Conservation (phyloP, 2,113 vertebrate species). For the Dryoscopus gambensis region DNA sequence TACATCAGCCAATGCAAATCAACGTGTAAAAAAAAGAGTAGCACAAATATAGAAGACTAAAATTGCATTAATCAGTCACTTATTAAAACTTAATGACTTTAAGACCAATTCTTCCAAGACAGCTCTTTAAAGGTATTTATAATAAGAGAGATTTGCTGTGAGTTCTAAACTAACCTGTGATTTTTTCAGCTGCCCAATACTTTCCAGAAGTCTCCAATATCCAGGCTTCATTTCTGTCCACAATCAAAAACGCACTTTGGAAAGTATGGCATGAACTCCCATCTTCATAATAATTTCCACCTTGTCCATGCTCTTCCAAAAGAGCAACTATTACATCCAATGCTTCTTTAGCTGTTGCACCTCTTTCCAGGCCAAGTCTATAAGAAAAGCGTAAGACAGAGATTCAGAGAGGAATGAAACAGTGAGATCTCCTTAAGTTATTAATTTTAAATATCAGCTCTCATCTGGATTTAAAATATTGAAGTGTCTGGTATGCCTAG, state of each 20-base stretch:
- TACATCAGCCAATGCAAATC: background rate
- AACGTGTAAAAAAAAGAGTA: background rate
- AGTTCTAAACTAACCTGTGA: slow-evolving; percentile 70
- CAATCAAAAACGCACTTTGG: slow-evolving; percentile 76
- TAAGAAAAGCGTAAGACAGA: background rate
- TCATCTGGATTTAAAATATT: background rate
- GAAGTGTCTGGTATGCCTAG: background rate
- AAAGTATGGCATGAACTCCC: slow-evolving; percentile 69
- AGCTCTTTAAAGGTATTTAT: background rate
- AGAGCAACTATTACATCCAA: slow-evolving; percentile 75
- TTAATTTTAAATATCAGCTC: background rate
- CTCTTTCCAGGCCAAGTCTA: slow-evolving; percentile 81
- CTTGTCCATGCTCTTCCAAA: slow-evolving; percentile 78
- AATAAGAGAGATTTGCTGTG: background rate
- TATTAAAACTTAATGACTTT: background rate
- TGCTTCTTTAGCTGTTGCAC: slow-evolving; percentile 75
- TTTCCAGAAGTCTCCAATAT: slow-evolving; percentile 78
- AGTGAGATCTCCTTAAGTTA: background rate
- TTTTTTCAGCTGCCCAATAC: slow-evolving; percentile 80
- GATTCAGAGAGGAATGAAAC: background rate
- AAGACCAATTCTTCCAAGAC: background rate
- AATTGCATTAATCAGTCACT: background rate
- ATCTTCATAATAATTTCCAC: slow-evolving; percentile 80
- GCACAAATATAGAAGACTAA: background rate
- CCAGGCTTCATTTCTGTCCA: slow-evolving; percentile 79